phyloP scores from a whole-genome alignment of 2,797 vertebrate species.

The Coranthus polyacanthus region DNA sequence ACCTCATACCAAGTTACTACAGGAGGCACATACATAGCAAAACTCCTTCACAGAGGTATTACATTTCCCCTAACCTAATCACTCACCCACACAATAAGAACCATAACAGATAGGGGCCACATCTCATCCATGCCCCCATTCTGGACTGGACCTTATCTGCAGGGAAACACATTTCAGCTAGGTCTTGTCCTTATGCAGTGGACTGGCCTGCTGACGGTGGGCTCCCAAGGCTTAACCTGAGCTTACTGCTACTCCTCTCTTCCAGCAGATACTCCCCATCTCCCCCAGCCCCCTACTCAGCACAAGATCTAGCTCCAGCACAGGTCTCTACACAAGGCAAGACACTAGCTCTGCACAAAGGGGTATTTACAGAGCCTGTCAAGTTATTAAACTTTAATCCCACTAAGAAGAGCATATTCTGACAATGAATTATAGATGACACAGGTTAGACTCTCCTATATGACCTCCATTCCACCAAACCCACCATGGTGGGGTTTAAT shows the following conservation, averaged over 20 bases:
- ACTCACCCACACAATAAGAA: slow-evolving; percentile 78
- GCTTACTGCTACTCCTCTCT: slow-evolving; percentile 67
- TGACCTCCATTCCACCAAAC: slow-evolving; percentile 79
- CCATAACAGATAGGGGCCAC: slow-evolving; percentile 81
- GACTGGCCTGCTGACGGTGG: slow-evolving; percentile 78
- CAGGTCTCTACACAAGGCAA: slow-evolving; percentile 46
- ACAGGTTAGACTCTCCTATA: slow-evolving; percentile 80
- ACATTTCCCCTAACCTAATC: slow-evolving; percentile 81
- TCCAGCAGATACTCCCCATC: slow-evolving; percentile 43
- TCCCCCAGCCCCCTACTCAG: slow-evolving; percentile 61
- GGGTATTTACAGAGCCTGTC: slow-evolving; percentile 84
- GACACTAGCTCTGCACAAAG: slow-evolving; percentile 76
- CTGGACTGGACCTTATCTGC: slow-evolving; percentile 84
- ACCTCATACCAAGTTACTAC: slow-evolving; percentile 46
- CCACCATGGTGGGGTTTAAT: slow-evolving; percentile 80
- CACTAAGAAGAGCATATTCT: slow-evolving; percentile 86
- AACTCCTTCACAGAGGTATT: slow-evolving; percentile 77
- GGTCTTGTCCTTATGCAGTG: slow-evolving; percentile 55
- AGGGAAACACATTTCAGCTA: slow-evolving; percentile 83
- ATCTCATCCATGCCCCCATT: slow-evolving; percentile 77
- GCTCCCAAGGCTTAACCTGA: slow-evolving; percentile 77
- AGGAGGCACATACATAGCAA: slow-evolving; percentile 51
- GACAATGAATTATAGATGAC: slow-evolving; percentile 89
- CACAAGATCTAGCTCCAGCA: slow-evolving; percentile 50
- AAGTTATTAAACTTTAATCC: slow-evolving; percentile 91